Evolutionary conservation across 2,888 invertebrate species (phyloP), one percentile per base, ranked within the genome.

Genomic region (Elegia similella): DNA sequence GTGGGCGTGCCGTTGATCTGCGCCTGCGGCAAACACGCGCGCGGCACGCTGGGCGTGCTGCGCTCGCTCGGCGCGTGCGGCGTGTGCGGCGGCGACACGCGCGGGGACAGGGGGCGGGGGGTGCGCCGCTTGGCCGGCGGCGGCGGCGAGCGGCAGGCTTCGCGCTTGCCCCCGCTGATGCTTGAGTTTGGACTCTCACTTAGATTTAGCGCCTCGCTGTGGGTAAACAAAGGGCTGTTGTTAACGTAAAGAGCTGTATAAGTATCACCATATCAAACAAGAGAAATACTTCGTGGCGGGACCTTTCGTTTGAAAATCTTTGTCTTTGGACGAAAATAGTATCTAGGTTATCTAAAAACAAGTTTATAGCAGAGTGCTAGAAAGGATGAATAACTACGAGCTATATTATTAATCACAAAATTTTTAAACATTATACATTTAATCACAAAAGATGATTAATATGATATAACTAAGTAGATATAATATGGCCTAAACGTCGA

Each of bases 181-280:
- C 73, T 73, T 71, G 92, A 86, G 76, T 73, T 92, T 65, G 92
- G 94, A 69, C 89, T 93, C 72, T 95, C 95, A 62, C 95, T 93
- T 42, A 98, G 93, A 86, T 98, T 97, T 57, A 98, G 92, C 1
- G 98, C 97, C 87, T 98, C 97, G 72, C 96, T 95, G 86, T 68
- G 61, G 65, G 30, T 29, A 23, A 42, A n/a, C n/a, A n/a, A 52
- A 38, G 12, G 12, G n/a, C 10, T 8, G 10, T 13, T 16, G 12
- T 38, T 15, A 17, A 38, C 10, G 3, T 38, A 23, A 23, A 23
- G 2, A 23, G 23, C 23, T 23, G 23, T 23, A 23, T 5, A 23
- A 23, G 23, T 23, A 23, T 23, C 23, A 23, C 2, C 23, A 23
- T 23, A 23, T 23, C 23, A 5, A n/a, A n/a, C n/a, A n/a, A n/a